phyloP scores from a whole-genome alignment of 2,797 vertebrate species.

The Clarias fuscus region DNA sequence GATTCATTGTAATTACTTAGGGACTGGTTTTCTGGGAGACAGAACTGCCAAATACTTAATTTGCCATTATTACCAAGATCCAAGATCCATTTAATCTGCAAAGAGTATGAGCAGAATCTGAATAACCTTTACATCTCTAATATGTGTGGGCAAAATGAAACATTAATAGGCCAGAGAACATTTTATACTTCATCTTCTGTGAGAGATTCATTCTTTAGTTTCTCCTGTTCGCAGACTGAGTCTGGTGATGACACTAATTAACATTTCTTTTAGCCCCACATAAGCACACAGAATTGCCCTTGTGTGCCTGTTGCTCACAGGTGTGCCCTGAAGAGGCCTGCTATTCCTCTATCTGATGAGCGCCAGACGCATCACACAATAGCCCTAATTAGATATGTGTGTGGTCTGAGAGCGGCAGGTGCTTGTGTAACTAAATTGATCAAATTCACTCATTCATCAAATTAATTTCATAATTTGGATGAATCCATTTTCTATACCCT shows the following conservation, averaged over 20 bases:
- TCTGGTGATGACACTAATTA: slow-evolving; percentile 49
- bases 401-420: neutral
- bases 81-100: slow-evolving; percentile 9
- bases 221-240: slow-evolving; percentile 30
- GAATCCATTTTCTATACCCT: neutral
- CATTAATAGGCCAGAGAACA: slow-evolving; percentile 43
- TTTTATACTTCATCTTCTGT: slow-evolving; percentile 29
- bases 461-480: slow-evolving; percentile 4
- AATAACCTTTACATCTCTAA: slow-evolving; percentile 36
- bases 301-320: slow-evolving; percentile 46
- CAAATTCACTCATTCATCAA: slow-evolving; percentile 24
- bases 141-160: slow-evolving; percentile 34
- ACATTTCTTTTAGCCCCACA: slow-evolving; percentile 47
- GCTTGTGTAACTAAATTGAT: slow-evolving; percentile 10
- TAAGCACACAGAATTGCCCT: slow-evolving; percentile 35
- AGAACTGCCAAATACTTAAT: slow-evolving; percentile 18
- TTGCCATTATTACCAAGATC: slow-evolving; percentile 5
- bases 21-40: neutral
- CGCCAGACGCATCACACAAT: slow-evolving; percentile 48
- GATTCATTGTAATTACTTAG: slow-evolving; percentile 17
- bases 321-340: slow-evolving; percentile 43
- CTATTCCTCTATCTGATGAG: slow-evolving; percentile 46
- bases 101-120: slow-evolving; percentile 27
- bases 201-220: slow-evolving; percentile 21
- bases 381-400: slow-evolving; percentile 47